A percentile compares a stretch with the other conserved stretches of the same genome.
Evolutionary conservation across 2,797 vertebrate genomes (phyloP).

Genomic region (Neosilurus mollespiculum): DNA sequence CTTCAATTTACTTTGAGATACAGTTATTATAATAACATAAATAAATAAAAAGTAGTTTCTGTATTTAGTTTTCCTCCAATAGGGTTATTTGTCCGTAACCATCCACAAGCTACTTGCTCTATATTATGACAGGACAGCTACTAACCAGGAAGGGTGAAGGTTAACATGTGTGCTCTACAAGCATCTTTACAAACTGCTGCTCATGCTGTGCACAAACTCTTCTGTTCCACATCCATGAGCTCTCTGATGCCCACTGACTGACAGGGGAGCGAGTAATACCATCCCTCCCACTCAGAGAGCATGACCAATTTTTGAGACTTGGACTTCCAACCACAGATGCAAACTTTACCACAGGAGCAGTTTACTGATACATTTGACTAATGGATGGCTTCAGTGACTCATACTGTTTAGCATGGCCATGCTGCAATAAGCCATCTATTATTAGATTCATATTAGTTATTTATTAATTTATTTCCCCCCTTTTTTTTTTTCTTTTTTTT

Average conservation of each 20-base stretch:
- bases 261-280: neutral
- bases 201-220: neutral
- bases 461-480: too few relatives aligned
- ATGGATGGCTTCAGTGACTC: slow-evolving; percentile 3
- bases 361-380: slow-evolving; percentile 3
- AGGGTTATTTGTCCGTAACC: neutral
- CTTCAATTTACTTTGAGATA: neutral
- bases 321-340: neutral
- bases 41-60: neutral
- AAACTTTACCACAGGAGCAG: neutral
- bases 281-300: neutral
- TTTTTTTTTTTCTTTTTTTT: neutral
- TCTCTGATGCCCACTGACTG: neutral
- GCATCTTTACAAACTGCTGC: neutral
- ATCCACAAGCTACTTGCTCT: neutral
- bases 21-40: neutral
- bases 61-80: neutral
- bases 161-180: neutral
- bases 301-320: neutral
- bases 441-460: neutral
- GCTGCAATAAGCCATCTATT: neutral
- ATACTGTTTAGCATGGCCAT: neutral
- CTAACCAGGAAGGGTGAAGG: neutral
- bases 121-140: neutral
- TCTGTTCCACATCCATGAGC: neutral